phyloP scores from a whole-genome alignment of 2,797 vertebrate genomes.

The Allobates femoralis region DNA sequence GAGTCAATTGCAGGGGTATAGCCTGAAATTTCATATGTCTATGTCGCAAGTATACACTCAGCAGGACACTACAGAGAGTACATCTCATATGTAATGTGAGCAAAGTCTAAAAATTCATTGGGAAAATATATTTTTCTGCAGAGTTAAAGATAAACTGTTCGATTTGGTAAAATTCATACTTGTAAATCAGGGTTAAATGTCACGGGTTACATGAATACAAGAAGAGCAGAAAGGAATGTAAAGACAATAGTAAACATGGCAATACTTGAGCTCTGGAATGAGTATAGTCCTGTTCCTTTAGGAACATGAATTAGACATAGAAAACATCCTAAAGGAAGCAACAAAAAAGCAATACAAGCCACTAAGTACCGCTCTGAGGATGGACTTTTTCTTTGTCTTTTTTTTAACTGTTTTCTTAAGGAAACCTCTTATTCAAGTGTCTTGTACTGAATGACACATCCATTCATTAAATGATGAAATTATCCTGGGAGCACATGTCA shows the following conservation, averaged over 20 bases:
- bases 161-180: background rate
- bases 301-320: background rate
- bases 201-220: background rate
- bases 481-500: constrained; percentile 44
- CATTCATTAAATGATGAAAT: constrained; percentile 54
- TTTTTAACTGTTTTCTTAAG: background rate
- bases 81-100: no score
- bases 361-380: constrained; percentile 1
- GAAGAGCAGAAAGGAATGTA: background rate
- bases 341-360: constrained; percentile 19
- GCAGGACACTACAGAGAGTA: no score
- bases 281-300: background rate
- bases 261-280: background rate
- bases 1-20: no score
- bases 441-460: constrained; percentile 44
- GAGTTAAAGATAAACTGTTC: background rate
- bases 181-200: background rate
- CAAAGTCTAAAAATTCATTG: no score
- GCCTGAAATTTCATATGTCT: no score
- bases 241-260: background rate
- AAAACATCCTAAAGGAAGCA: constrained; percentile 26
- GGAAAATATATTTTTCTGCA: background rate
- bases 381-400: background rate
- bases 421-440: constrained; percentile 33
- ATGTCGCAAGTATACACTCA: no score